Base-by-base conservation (phyloP, 2,113 vertebrate species). In the Poeciliopsis retropinna region DNA sequence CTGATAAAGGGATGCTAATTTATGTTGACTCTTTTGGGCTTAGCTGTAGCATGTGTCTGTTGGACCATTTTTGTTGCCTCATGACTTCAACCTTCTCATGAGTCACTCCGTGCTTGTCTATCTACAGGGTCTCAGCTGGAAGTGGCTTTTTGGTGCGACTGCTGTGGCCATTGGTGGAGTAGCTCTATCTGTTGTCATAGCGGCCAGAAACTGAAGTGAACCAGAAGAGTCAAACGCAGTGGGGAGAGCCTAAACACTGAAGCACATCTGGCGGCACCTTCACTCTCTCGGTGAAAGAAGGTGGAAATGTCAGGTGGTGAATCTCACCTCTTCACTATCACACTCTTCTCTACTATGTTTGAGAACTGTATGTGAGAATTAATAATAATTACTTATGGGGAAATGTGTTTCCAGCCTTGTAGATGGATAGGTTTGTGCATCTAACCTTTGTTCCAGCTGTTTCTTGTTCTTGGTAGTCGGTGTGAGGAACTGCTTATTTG, bases 91-190 rank as follows among this genome's bases (percentile, higher is more conserved):
- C 39, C 61, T 28, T 29, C 19, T 76, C 65, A 77, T 70, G 7
- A 8, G 51, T 25, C 22, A 25, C 51, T 10, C 8, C 19, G 44
- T 30, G 3, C n/a, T 73, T 11, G 63, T 80, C 61, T 72, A 31
- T 73, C 54, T 69, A 89, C 94, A 95, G 95, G 87, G 85, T 79
- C 80, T 95, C 76, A 95, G 92, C 29, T 99, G 98, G 98, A 99
- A 99, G 88, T 98, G 97, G 97, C 95, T 99, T 57, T 99, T 99
- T 0, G 97, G 98, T 0, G 97, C 98, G 0, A 98, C 97, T 0
- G 97, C 97, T 0, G 95, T 98, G 5, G 98, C 97, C 9, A 95
- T 99, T 0, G 97, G 98, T 1, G 97, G 98, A 0, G 96, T 99
- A 82, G 97, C 97, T 15, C 90, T 99, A 85, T 99, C 98, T 0